These are phyloP conservation scores for Tyto alba DNA, from an alignment of 2,113 vertebrate species.

Conservation along the genomic window DNA sequence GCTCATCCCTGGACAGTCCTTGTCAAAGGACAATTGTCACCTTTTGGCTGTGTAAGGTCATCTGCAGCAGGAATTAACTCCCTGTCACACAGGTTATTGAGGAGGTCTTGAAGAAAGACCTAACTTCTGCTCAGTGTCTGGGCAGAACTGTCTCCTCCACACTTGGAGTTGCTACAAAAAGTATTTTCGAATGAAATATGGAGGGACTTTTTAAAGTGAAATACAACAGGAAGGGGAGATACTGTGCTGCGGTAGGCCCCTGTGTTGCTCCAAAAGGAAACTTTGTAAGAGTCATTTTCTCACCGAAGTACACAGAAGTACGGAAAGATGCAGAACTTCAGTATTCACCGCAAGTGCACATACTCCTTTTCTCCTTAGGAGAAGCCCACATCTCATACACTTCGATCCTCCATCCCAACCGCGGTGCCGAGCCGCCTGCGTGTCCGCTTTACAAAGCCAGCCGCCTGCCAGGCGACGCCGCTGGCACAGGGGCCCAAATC, in stretches of 20 bases:
- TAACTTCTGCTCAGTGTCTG: neutral
- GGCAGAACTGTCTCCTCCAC: neutral
- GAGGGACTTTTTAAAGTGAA: too few relatives aligned
- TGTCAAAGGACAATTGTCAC: fast-evolving
- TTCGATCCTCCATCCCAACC: too few relatives aligned
- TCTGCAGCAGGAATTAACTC: neutral
- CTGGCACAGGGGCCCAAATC: fast-evolving
- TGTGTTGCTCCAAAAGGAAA: neutral
- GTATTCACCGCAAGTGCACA: fast-evolving
- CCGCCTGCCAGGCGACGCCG: fast-evolving
- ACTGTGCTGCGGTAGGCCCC: fast-evolving
- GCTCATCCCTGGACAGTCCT: fast-evolving
- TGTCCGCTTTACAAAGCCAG: neutral
- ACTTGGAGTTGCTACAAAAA: neutral
- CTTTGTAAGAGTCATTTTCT: neutral
- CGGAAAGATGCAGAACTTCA: neutral
- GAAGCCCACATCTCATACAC: fast-evolving
- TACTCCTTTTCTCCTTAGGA: neutral
- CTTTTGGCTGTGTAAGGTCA: neutral
- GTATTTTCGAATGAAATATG: neutral
- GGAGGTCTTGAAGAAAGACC: neutral
- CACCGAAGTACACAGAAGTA: neutral
- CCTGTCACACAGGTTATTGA: neutral
- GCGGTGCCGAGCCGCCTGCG: fast-evolving
- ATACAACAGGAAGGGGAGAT: neutral